These are phyloP conservation scores for Tympanuchus pallidicinctus DNA, from an alignment of 2,113 vertebrate genomes.

Conservation along the genomic window DNA sequence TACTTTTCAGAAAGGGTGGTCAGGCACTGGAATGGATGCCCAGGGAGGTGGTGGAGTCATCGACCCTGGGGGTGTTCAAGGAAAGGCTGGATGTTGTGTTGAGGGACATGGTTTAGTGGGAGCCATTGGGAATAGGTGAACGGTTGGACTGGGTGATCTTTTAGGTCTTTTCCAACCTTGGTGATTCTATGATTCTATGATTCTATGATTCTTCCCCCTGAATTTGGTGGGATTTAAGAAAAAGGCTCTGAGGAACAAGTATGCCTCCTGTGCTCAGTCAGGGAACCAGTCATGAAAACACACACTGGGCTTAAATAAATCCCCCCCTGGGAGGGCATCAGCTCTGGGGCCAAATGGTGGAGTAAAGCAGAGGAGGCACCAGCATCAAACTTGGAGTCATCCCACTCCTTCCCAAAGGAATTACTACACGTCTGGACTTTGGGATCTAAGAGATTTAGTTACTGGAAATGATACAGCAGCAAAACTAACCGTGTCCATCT, in stretches of 20 bases:
- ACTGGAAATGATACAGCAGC: neutral
- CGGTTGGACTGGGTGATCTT: too few species aligned
- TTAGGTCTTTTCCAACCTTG: too few species aligned
- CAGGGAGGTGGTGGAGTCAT: too few species aligned
- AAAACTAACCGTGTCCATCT: neutral
- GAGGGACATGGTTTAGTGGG: too few species aligned
- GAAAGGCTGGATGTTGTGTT: too few species aligned
- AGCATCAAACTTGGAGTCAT: neutral
- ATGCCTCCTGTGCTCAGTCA: neutral
- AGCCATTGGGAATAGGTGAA: too few species aligned
- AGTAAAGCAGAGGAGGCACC: neutral
- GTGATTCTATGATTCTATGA: too few species aligned
- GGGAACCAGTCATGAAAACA: fast-evolving
- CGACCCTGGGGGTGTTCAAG: too few species aligned
- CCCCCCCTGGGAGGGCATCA: neutral
- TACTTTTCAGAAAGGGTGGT: too few species aligned
- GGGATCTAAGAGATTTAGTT: neutral
- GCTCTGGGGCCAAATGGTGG: neutral
- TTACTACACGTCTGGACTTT: fast-evolving
- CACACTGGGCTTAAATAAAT: fast-evolving
- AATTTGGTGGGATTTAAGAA: neutral
- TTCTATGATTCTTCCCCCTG: neutral
- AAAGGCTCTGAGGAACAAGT: neutral
- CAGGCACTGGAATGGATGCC: too few species aligned
- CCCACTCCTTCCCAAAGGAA: neutral